These are phyloP conservation scores for Venturia canescens DNA, from an alignment of 1,140 invertebrate species.

Conservation along the genomic window DNA sequence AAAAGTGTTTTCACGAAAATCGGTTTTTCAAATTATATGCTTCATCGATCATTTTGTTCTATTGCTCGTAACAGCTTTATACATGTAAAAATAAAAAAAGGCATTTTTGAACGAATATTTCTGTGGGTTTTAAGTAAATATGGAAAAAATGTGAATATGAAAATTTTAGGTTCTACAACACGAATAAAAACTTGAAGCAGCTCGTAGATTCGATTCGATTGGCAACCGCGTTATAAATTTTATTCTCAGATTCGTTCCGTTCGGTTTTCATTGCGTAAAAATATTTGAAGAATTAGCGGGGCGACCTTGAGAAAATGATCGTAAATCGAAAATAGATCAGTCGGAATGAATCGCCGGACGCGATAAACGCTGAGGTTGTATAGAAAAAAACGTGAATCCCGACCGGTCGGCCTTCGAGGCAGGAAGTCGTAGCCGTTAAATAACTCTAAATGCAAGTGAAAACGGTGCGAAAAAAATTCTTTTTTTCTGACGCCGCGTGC, in stretches of 20 bases:
- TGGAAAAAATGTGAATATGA: no score
- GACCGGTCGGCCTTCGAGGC: not conserved
- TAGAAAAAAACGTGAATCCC: not conserved
- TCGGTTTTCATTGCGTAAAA: not conserved
- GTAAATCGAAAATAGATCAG: constrained; percentile 2
- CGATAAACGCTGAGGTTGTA: no score
- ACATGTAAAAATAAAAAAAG: no score
- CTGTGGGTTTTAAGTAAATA: no score
- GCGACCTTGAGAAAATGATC: not conserved
- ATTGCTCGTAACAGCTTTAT: not conserved
- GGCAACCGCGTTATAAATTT: no score
- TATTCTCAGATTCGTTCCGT: no score
- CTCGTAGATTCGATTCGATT: not conserved
- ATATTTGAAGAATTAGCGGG: not conserved
- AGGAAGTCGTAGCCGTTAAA: not conserved
- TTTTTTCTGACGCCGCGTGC: not conserved
- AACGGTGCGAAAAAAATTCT: not conserved
- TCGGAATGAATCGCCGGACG: not conserved
- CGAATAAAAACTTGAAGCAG: no score
- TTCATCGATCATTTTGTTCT: not conserved
- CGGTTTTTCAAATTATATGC: not conserved
- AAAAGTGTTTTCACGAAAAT: not conserved
- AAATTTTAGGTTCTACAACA: no score
- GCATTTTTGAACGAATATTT: no score
- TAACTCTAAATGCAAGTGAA: constrained; percentile 5